These are phyloP conservation scores for Amblyteles armatorius DNA, from an alignment of 2,888 invertebrate species.

Conservation along the genomic window DNA sequence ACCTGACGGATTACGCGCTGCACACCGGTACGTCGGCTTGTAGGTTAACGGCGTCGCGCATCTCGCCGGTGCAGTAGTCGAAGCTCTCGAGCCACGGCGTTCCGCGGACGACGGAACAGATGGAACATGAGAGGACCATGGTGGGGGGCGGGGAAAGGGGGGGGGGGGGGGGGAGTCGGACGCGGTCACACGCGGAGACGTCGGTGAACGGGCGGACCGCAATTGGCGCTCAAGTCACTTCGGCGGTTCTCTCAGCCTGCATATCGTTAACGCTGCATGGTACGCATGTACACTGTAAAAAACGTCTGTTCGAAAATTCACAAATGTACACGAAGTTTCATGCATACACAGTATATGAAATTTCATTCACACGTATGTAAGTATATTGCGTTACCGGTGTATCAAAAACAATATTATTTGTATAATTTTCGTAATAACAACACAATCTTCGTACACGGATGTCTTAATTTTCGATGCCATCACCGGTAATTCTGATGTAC, in stretches of 20 bases:
- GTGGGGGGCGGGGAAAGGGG: too few relatives aligned
- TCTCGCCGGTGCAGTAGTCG: conserved; percentile 5
- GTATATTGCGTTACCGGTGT: too few relatives aligned
- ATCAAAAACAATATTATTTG: too few relatives aligned
- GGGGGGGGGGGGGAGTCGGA: background rate
- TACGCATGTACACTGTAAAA: background rate
- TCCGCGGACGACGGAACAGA: background rate
- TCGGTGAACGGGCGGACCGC: conserved; percentile 52
- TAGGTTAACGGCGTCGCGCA: background rate
- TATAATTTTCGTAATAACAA: too few relatives aligned
- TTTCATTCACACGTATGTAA: too few relatives aligned
- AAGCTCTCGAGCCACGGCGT: conserved; percentile 27
- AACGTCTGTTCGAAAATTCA: too few relatives aligned
- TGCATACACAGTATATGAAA: too few relatives aligned
- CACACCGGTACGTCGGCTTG: background rate
- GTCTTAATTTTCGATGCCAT: too few relatives aligned
- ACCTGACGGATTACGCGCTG: conserved; percentile 45
- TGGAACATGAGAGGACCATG: background rate
- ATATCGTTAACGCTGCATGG: background rate
- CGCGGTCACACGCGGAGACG: conserved; percentile 19
- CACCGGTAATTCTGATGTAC: too few relatives aligned
- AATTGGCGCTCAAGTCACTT: conserved; percentile 39
- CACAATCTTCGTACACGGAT: too few relatives aligned
- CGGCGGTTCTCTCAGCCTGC: too few relatives aligned
- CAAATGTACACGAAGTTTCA: too few relatives aligned